Conservation (phyloP, 1,140 invertebrate genomes). For the Spodoptera litura region DNA sequence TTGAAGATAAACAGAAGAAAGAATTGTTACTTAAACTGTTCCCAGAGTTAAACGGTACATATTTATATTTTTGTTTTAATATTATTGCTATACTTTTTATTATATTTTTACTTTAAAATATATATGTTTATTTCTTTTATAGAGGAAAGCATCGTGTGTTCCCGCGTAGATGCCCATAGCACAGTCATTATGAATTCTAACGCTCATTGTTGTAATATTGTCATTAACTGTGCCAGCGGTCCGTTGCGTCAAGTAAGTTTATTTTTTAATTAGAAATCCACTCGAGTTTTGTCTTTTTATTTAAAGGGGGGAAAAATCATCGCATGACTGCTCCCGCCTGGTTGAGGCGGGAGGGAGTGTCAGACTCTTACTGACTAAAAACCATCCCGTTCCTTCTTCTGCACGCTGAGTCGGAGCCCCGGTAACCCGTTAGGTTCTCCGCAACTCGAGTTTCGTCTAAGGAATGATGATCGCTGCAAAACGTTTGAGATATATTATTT, state of each 20-base stretch:
- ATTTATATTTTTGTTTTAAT: too few species aligned
- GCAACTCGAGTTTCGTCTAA: too few species aligned
- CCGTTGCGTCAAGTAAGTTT: constrained; percentile 56
- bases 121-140: neutral
- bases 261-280: constrained; percentile 71
- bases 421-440: too few species aligned
- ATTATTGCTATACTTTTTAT: too few species aligned
- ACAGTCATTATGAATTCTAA: constrained; percentile 3
- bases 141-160: neutral
- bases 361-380: too few species aligned
- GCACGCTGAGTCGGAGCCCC: too few species aligned
- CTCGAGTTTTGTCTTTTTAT: neutral
- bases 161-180: neutral
- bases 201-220: constrained; percentile 70
- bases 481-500: neutral
- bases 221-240: constrained; percentile 70
- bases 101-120: constrained; percentile 45
- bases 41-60: constrained; percentile 53
- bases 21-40: constrained; percentile 67
- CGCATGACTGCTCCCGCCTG: too few species aligned
- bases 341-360: too few species aligned
- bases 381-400: too few species aligned
- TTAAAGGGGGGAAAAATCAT: too few species aligned
- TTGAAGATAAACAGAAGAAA: constrained; percentile 78
- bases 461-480: too few species aligned